Base-by-base conservation (phyloP, 2,113 vertebrate species). In the Leptocoma aspasia region DNA sequence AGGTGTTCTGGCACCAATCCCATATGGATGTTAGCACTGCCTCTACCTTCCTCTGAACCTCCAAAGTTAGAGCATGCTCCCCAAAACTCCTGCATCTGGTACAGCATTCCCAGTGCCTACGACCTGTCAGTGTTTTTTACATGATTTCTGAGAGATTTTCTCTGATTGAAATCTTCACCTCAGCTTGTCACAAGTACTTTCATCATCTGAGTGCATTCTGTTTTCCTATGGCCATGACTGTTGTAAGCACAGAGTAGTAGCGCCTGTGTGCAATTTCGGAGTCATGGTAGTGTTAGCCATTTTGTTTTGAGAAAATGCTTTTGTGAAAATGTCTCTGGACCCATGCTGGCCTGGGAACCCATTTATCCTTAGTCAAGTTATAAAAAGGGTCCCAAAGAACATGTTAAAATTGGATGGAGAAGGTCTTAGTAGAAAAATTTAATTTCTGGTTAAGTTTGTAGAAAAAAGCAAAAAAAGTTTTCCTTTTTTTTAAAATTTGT, bases 11-110 rank as follows among this genome's bases (percentile, higher is more conserved):
- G 6, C 28, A 54, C 15, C 5, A 4, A 7, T 19, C 86, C 78
- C 4, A 1, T 20, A 11, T 17, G n/a, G 37, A 45, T 85, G 23
- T 22, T 15, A 3, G 3, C 1, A 8, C 6, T 61, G 26, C 17
- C 24, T 90, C 39, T 76, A 6, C 16, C 35, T 65, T 45, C 33
- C 4, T 68, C 66, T 90, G 52, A 54, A 57, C 13, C 39, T 86
- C 17, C 42, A 37, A 53, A 76, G 14, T 39, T 26, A 78, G 41
- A 37, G 3, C 22, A 28, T 47, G 18, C 12, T 86, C 42, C 30
- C 39, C 60, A 68, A 30, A 82, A 20, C 35, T 52, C 11, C 82
- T 52, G 21, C 2, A 8, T 63, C 16, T 53, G 27, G 66, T 39
- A 26, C 16, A 64, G 21, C 14, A 30, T 75, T 81, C 28, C 10